These are phyloP conservation scores for Lacanobia wlatinum DNA, from an alignment of 2,888 invertebrate species.

Conservation along the genomic window DNA sequence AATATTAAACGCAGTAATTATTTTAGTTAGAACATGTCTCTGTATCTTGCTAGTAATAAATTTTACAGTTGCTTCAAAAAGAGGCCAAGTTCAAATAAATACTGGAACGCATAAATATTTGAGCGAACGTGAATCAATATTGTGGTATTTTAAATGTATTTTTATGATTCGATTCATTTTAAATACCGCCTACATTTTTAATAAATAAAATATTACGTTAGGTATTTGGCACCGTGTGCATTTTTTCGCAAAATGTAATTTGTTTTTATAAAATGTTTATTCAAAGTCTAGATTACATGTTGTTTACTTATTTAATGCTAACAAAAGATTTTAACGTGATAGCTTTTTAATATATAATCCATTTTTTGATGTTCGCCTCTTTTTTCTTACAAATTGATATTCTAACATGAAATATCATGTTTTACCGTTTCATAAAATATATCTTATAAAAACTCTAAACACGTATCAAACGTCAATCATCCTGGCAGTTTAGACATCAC, in stretches of 20 bases:
- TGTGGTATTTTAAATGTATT: constrained; percentile 23
- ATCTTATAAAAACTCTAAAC: neutral
- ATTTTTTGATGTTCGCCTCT: neutral
- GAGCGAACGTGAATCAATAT: constrained; percentile 43
- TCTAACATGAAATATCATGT: neutral
- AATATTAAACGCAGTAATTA: constrained; percentile 55
- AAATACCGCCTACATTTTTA: neutral
- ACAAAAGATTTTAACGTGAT: neutral
- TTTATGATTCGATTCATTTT: constrained; percentile 24
- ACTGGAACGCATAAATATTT: constrained; percentile 36
- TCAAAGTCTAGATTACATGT: constrained; percentile 5
- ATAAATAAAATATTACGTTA: neutral
- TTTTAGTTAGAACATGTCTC: constrained; percentile 35
- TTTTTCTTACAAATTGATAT: neutral
- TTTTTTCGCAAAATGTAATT: constrained; percentile 8
- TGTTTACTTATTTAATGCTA: constrained; percentile 5
- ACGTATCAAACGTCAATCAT: constrained; percentile 29
- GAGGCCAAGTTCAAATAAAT: constrained; percentile 59
- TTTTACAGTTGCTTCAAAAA: constrained; percentile 39
- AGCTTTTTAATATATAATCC: neutral
- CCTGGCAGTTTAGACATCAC: constrained; percentile 13
- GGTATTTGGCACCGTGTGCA: neutral
- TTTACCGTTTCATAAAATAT: constrained; percentile 12
- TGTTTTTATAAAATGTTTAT: constrained; percentile 17
- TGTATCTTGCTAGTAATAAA: constrained; percentile 17